Evolutionary conservation across 2,797 vertebrate genomes (phyloP).

Genomic region (Bradypodion ventrale): DNA sequence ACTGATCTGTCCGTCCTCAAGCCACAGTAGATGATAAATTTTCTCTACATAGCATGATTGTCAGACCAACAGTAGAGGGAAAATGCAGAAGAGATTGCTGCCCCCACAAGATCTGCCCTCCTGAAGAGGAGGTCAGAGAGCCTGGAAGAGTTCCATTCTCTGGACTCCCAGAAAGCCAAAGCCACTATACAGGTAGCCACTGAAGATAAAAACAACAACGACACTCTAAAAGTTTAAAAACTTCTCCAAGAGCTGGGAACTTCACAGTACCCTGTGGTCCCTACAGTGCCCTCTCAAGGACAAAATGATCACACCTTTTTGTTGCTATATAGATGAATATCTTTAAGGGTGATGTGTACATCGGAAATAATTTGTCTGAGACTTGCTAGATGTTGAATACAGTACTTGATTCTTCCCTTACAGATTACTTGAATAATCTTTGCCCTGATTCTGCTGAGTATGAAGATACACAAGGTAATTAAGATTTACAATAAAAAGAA

Average conservation of each 20-base stretch:
- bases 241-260: no score
- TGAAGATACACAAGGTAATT: slow-evolving; percentile 90
- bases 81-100: no score
- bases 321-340: slow-evolving; percentile 4
- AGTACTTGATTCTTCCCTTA: slow-evolving; percentile 45
- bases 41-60: no score
- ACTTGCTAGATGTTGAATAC: slow-evolving; percentile 25
- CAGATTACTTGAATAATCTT: slow-evolving; percentile 98
- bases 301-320: background rate
- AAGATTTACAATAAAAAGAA: slow-evolving; percentile 30
- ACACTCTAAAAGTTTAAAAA: no score
- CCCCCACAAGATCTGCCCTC: no score
- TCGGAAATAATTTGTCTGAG: background rate
- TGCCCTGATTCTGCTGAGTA: slow-evolving; percentile 92
- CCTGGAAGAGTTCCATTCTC: no score
- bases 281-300: background rate
- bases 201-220: no score
- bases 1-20: no score
- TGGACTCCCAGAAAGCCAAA: background rate
- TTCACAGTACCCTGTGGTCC: background rate
- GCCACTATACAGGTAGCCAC: no score
- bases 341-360: slow-evolving; percentile 33
- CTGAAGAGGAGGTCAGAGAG: no score
- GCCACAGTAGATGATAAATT: no score
- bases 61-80: no score